phyloP scores from a whole-genome alignment of 2,797 vertebrate species.

The Amblyraja radiata region DNA sequence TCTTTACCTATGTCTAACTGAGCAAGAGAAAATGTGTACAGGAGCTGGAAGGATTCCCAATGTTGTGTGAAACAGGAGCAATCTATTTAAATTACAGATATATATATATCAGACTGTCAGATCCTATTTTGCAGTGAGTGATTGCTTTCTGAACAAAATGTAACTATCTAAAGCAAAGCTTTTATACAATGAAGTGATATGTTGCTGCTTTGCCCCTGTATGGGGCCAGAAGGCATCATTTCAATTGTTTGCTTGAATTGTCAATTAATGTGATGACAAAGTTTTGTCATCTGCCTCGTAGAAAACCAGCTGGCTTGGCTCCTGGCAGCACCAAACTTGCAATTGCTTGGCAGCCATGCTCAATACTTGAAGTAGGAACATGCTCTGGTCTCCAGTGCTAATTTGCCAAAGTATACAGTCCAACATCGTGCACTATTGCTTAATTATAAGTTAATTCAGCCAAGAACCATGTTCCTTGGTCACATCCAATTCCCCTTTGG shows the following conservation, averaged over 20 bases:
- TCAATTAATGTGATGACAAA: slow-evolving; percentile 1
- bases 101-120: neutral
- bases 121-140: slow-evolving; percentile 11
- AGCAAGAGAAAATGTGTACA: neutral
- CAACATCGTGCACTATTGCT: neutral
- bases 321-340: neutral
- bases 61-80: slow-evolving; percentile 14
- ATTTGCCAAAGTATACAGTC: neutral
- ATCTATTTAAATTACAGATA: slow-evolving; percentile 24
- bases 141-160: slow-evolving; percentile 23
- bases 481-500: neutral
- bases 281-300: neutral
- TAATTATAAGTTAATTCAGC: neutral
- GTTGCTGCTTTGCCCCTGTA: neutral
- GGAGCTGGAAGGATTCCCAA: neutral
- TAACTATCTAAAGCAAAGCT: neutral
- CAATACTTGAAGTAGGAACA: neutral
- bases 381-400: neutral
- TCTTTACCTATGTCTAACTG: neutral
- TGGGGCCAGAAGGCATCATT: neutral
- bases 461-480: neutral
- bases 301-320: neutral
- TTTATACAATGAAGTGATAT: neutral
- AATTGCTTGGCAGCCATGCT: neutral
- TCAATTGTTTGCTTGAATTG: slow-evolving; percentile 29